phyloP scores from a whole-genome alignment of 2,888 invertebrate species.

The Pollenia amentaria region DNA sequence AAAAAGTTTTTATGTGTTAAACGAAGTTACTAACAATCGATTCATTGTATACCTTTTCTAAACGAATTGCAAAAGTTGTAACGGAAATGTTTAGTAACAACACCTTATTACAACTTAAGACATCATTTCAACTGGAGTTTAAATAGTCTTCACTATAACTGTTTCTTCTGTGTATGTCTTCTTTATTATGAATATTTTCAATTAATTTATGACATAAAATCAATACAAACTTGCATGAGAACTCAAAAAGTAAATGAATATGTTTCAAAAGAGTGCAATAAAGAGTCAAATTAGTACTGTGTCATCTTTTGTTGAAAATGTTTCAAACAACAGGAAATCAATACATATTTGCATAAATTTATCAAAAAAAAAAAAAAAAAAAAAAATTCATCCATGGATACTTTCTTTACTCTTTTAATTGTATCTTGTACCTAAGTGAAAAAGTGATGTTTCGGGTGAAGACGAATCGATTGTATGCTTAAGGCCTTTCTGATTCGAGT shows the following conservation, averaged over 20 bases:
- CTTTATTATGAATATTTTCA: conserved; percentile 15
- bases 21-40: too few species aligned
- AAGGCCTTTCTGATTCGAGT: too few species aligned
- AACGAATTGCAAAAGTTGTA: too few species aligned
- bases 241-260: not conserved
- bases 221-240: conserved; percentile 5
- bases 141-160: too few species aligned
- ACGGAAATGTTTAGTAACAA: too few species aligned
- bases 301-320: not conserved
- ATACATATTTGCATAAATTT: not conserved
- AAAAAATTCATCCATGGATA: not conserved
- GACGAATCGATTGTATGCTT: too few species aligned
- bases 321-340: conserved; percentile 14
- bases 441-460: too few species aligned
- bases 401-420: conserved; percentile 11
- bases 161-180: not conserved
- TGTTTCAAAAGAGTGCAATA: conserved; percentile 30
- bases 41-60: too few species aligned
- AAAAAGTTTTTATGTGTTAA: too few species aligned
- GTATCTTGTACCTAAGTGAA: too few species aligned
- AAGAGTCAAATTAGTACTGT: conserved; percentile 50
- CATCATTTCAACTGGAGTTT: too few species aligned
- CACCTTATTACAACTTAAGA: too few species aligned
- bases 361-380: not conserved
- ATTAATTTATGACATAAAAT: conserved; percentile 49